Conservation (phyloP, 2,888 invertebrate genomes). For the Netelia melanura region DNA sequence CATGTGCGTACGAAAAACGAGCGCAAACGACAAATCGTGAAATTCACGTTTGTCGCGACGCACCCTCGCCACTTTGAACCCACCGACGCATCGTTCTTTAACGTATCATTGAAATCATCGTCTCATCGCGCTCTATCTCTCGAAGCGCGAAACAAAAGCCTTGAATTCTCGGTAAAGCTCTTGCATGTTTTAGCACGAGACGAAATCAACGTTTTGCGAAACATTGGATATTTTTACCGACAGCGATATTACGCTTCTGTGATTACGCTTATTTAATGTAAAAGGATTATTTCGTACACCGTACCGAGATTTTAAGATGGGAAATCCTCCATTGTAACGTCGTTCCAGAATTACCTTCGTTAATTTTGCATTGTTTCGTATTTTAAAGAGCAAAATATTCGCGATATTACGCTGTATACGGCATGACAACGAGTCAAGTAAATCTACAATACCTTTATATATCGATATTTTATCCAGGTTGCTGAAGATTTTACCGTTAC, state of each 20-base stretch:
- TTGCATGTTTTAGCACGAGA: not conserved
- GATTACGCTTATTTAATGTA: not conserved
- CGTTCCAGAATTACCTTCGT: too few species aligned
- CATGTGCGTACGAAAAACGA: slow-evolving; percentile 25
- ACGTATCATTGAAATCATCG: slow-evolving; percentile 31
- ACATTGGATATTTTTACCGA: not conserved
- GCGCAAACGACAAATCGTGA: slow-evolving; percentile 44
- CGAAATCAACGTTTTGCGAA: not conserved
- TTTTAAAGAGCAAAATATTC: not conserved
- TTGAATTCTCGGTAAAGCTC: not conserved
- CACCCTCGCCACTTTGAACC: too few species aligned
- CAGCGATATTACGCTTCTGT: not conserved
- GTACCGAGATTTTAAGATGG: not conserved
- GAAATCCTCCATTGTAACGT: not conserved
- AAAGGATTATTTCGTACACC: not conserved
- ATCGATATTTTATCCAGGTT: not conserved
- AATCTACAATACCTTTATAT: not conserved
- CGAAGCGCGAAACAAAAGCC: not conserved
- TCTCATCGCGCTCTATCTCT: not conserved
- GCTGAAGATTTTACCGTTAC: not conserved
- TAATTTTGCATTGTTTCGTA: not conserved
- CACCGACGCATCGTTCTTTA: not conserved
- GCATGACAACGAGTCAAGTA: not conserved
- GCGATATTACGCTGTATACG: not conserved
- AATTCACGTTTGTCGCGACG: not conserved